Evolutionary conservation across 1,140 invertebrate species (phyloP), one percentile per base, ranked within the genome.

Genomic region (Drosophila trapezifrons): DNA sequence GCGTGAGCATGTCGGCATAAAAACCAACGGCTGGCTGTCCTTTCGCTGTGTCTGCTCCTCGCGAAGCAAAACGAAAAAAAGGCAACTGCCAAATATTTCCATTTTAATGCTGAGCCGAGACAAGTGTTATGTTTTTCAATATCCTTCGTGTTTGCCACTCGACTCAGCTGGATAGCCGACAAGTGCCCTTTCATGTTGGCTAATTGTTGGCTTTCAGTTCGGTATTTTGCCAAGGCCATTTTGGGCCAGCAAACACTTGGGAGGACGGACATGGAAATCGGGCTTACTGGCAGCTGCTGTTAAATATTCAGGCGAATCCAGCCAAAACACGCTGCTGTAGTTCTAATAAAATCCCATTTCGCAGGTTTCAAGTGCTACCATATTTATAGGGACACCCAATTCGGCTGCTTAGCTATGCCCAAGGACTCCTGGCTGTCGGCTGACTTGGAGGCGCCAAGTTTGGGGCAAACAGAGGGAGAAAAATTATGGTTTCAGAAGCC

Each of bases 1-100:
- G 84, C 84, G 85, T 58, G 63, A 64, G 74, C 84, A 89, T 89
- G 84, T 84, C 80, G 55, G 83, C 79, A 83, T 86, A 82, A 85
- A 87, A 85, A 78, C 62, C 82, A 87, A 82, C 47, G 65, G 65
- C 63, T 63, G 66, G 46, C 56, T 49, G 18, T n/a, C 38, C 29
- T 20, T 38, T 43, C 13, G 49, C n/a, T 29, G 4, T 37, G 27
- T 20, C 42, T 20, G 17, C 37, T 18, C 25, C 20, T 29, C 29
- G 7, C 3, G 6, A n/a, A 32, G 27, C 17, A 29, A 12, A 51
- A 25, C 27, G 20, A 18, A 10, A 45, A 57, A 8, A 17, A 29
- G 56, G 65, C 63, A n/a, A 52, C 29, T 37, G 37, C 25, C 18
- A 57, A 54, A 76, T 76, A 76, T 76, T 76, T 56, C 73, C 54